Evolutionary conservation across 2,888 invertebrate species (phyloP), one percentile per base, ranked within the genome.

Genomic region (Gnatocerus cornutus): DNA sequence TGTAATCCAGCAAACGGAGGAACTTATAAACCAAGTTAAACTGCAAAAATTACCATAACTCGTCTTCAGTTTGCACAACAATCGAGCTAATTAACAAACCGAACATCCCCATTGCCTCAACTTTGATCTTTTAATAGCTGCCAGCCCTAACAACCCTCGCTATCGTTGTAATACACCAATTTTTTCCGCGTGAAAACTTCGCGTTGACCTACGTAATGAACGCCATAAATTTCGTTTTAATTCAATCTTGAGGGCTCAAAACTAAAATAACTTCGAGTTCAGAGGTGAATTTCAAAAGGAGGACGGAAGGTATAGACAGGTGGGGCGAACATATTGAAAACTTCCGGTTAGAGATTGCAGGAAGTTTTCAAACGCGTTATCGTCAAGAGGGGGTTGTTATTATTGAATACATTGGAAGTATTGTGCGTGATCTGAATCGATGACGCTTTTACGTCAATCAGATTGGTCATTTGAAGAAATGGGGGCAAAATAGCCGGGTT

Each of bases 251-350:
- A 41, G 41, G 43, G 41, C 39, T 27, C 2, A 8, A 59, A 46
- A 59, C 45, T 33, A 29, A 41, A 55, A 55, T 41, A 58, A 27
- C 39, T 29, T 29, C 37, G 30, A 46, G 61, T 10, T 61, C 14
- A 39, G 10, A 61, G 53, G 63, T 14, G 52, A 55, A 14, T 53
- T 43, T 21, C 43, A 48, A 45, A 64, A 64, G 45, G 64, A 27
- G 64, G 43, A 53, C 53, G 64, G 66, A 59, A 66, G 59, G 53
- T 71, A 59, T 29, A 53, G 41, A 64, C 64, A 68, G 63, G 59
- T 71, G 63, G 65, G 46, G 64, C 12, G 62, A 71, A 71, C 71
- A 71, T 71, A 71, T 68, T 71, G 71, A 68, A 67, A 68, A 62
- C 64, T 71, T 71, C 71, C 71, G 55, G 68, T 45, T 55, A 59